phyloP scores from a whole-genome alignment of 1,140 invertebrate species.

The Hydropsyche tenuis region DNA sequence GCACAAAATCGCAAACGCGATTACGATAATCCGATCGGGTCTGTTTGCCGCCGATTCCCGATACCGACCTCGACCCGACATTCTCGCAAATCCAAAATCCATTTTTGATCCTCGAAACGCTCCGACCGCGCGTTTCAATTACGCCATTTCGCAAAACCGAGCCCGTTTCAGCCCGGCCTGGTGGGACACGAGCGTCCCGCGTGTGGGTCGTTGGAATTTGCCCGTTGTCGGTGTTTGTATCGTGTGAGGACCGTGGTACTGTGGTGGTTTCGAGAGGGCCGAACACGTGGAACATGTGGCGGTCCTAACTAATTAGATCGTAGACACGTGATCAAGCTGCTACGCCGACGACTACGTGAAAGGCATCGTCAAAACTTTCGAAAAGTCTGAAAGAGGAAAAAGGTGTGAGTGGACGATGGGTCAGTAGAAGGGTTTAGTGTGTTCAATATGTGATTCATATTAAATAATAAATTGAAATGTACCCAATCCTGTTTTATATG shows the following conservation, averaged over 20 bases:
- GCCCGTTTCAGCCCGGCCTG: too few relatives aligned
- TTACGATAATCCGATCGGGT: background rate
- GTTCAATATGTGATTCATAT: too few relatives aligned
- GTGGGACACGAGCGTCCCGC: too few relatives aligned
- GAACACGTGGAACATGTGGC: slow-evolving; percentile 7
- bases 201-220: too few relatives aligned
- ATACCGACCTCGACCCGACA: background rate
- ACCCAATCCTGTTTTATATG: too few relatives aligned
- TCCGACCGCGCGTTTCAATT: background rate
- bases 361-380: slow-evolving; percentile 7
- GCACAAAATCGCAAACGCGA: slow-evolving; percentile 8
- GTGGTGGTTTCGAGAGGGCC: background rate
- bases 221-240: too few relatives aligned
- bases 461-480: too few relatives aligned
- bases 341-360: slow-evolving; percentile 4
- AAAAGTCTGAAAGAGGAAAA: background rate
- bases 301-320: slow-evolving; percentile 30
- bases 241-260: too few relatives aligned
- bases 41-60: too few relatives aligned
- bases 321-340: slow-evolving; percentile 30
- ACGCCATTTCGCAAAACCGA: background rate
- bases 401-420: too few relatives aligned
- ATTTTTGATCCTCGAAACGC: background rate
- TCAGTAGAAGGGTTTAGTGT: too few relatives aligned
- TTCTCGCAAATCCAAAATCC: background rate